Percentiles rank a stretch among this genome's conserved stretches.
Conservation (phyloP, 1,140 invertebrate genomes). For the Nasonia longicornis region DNA sequence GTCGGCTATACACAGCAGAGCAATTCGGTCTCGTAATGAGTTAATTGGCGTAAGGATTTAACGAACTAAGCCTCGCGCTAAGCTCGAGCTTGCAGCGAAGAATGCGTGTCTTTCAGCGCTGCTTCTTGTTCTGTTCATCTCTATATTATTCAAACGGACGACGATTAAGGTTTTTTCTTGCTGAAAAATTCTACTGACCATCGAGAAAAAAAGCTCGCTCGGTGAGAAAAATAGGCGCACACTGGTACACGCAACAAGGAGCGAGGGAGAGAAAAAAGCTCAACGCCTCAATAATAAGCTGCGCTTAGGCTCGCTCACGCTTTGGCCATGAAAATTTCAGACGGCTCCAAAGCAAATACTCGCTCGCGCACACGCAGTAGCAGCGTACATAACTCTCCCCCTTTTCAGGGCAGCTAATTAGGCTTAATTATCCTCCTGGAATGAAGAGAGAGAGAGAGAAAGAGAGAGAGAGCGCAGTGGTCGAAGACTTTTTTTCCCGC, state of each 20-base stretch:
- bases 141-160: background rate
- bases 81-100: background rate
- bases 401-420: conserved; percentile 28
- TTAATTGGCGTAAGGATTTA: conserved; percentile 44
- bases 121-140: too few species aligned
- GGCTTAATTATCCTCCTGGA: conserved; percentile 33
- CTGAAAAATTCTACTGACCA: background rate
- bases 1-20: background rate
- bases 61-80: conserved; percentile 37
- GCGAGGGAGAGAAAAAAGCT: background rate
- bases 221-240: background rate
- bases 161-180: background rate
- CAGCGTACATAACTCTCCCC: background rate
- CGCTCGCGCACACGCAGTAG: background rate
- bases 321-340: conserved; percentile 9
- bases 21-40: conserved; percentile 29
- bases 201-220: background rate
- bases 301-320: too few species aligned
- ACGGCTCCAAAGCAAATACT: background rate
- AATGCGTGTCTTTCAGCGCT: background rate
- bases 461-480: background rate
- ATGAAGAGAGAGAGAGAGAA: background rate
- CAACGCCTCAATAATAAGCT: background rate
- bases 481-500: conserved; percentile 25
- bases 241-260: background rate